Percentiles rank a stretch among this genome's conserved stretches.
These are phyloP conservation scores for Drosophila nasuta DNA, from an alignment of 1,140 invertebrate species.

Conservation along the genomic window DNA sequence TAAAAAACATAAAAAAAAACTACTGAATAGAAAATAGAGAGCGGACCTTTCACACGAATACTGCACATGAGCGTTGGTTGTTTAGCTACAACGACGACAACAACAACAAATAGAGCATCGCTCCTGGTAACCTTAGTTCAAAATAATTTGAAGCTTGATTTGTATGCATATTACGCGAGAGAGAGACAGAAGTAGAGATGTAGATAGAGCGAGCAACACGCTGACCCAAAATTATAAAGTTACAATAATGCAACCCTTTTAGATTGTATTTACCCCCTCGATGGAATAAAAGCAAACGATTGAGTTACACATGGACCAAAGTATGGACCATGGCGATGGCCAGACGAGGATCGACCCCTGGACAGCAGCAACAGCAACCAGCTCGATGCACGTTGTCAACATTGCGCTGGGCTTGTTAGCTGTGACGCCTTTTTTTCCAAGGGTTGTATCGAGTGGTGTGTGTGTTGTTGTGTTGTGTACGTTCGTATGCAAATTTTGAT, in stretches of 20 bases:
- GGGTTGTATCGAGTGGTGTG: constrained; percentile 26
- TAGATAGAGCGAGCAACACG: constrained; percentile 43
- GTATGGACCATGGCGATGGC: constrained; percentile 32
- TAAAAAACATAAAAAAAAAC: constrained; percentile 31
- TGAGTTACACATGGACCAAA: constrained; percentile 59
- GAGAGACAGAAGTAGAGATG: constrained; percentile 23
- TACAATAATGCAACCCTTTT: constrained; percentile 74
- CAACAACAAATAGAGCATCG: constrained; percentile 9
- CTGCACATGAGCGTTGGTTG: constrained; percentile 35
- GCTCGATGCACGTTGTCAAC: constrained; percentile 44
- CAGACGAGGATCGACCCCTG: constrained; percentile 55
- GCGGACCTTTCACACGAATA: constrained; percentile 49
- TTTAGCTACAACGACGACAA: constrained; percentile 18
- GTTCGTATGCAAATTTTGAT: constrained; percentile 63
- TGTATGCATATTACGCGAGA: constrained; percentile 48
- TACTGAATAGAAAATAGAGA: constrained; percentile 27
- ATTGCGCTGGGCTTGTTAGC: constrained; percentile 54
- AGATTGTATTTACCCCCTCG: constrained; percentile 39
- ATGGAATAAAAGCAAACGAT: constrained; percentile 35
- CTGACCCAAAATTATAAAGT: constrained; percentile 81
- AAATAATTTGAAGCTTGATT: constrained; percentile 73
- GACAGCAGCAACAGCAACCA: constrained; percentile 20
- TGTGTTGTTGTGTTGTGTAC: background rate
- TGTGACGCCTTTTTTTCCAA: constrained; percentile 52
- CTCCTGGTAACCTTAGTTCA: constrained; percentile 36